phyloP scores from a whole-genome alignment of 2,888 invertebrate species.

The Cataglyphis altisquamis region DNA sequence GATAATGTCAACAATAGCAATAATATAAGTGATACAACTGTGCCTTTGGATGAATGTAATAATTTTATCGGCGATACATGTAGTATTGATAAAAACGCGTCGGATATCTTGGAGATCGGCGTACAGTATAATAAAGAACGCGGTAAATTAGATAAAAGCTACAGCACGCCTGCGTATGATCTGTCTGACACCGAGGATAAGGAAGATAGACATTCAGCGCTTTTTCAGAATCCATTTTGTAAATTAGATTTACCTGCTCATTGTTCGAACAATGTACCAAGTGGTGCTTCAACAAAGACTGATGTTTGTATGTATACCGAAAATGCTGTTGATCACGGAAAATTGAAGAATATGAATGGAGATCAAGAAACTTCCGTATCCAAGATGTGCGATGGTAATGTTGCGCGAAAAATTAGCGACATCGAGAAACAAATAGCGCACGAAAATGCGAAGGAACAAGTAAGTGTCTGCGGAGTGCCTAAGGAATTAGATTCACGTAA shows the following conservation, averaged over 20 bases:
- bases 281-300: conserved; percentile 76
- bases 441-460: conserved; percentile 57
- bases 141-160: conserved; percentile 92
- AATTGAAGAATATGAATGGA: conserved; percentile 43
- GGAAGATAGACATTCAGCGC: conserved; percentile 71
- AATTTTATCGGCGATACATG: conserved; percentile 68
- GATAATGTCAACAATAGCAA: conserved; percentile 69
- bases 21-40: conserved; percentile 71
- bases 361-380: conserved; percentile 46
- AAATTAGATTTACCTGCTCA: conserved; percentile 54
- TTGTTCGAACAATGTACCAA: conserved; percentile 69
- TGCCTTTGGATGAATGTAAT: conserved; percentile 75
- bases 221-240: conserved; percentile 57
- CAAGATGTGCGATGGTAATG: conserved; percentile 67
- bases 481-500: conserved; percentile 59
- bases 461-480: conserved; percentile 52
- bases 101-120: conserved; percentile 54
- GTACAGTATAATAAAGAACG: conserved; percentile 80
- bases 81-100: conserved; percentile 60
- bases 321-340: conserved; percentile 65
- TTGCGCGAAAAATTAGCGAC: conserved; percentile 74
- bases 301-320: conserved; percentile 71
- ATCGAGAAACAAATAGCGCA: conserved; percentile 68
- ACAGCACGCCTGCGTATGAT: conserved; percentile 94
- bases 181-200: conserved; percentile 85